phyloP scores from a whole-genome alignment of 2,888 invertebrate species.

The Spodoptera littoralis region DNA sequence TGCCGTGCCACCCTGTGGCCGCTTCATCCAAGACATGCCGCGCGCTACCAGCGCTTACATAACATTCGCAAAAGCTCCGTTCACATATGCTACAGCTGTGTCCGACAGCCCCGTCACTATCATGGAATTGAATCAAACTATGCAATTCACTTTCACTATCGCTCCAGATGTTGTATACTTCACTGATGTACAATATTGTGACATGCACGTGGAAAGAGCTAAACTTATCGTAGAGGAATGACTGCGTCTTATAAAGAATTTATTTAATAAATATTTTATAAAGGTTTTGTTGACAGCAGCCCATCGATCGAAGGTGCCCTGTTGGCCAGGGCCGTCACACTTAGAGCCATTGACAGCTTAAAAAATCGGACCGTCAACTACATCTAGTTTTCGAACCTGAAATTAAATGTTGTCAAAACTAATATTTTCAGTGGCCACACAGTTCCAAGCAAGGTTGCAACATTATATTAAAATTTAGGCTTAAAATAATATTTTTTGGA shows the following conservation, averaged over 20 bases:
- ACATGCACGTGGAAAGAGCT: constrained; percentile 28
- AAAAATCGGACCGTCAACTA: too few relatives aligned
- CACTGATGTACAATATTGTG: constrained; percentile 34
- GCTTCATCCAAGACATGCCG: constrained; percentile 87
- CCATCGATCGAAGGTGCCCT: constrained; percentile 89
- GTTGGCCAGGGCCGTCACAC: too few relatives aligned
- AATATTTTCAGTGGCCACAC: too few relatives aligned
- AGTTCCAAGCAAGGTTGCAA: too few relatives aligned
- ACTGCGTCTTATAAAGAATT: constrained; percentile 57
- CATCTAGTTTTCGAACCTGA: too few relatives aligned
- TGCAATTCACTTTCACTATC: constrained; percentile 81
- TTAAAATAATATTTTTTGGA: too few relatives aligned
- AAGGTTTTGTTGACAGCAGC: constrained; percentile 82
- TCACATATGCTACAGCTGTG: constrained; percentile 79
- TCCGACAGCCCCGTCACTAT: constrained; percentile 80
- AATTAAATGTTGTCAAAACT: too few relatives aligned
- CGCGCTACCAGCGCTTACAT: constrained; percentile 80
- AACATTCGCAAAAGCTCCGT: constrained; percentile 78
- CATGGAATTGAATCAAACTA: constrained; percentile 70
- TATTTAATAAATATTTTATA: constrained; percentile 73
- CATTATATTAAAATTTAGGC: too few relatives aligned
- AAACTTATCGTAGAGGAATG: constrained; percentile 29
- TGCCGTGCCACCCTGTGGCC: constrained; percentile 72
- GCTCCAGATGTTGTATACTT: constrained; percentile 46
- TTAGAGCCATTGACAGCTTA: too few relatives aligned